A percentile compares a stretch with the other conserved stretches of the same genome.
phyloP scores from a whole-genome alignment of 2,888 invertebrate species.

The Cheiracanthium punctorium region DNA sequence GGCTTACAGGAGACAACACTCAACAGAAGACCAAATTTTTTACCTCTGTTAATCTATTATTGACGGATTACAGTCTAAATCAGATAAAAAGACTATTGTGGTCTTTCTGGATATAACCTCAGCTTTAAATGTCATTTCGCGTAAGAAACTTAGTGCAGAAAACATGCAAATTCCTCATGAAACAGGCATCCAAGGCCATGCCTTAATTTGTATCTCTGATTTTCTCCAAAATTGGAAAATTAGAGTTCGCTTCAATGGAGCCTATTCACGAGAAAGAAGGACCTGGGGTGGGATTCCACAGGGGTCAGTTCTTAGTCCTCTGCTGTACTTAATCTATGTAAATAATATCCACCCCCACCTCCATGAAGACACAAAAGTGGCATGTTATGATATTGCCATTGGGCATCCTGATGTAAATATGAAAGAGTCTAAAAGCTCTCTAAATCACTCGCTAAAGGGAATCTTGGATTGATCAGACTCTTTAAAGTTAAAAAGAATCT shows the following conservation, averaged over 20 bases:
- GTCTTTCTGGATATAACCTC: neutral
- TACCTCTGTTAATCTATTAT: neutral
- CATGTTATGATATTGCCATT: too few relatives aligned
- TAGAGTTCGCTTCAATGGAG: too few relatives aligned
- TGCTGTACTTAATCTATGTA: neutral
- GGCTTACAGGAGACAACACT: neutral
- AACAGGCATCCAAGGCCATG: neutral
- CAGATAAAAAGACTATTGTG: neutral
- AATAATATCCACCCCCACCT: neutral
- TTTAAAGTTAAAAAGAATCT: too few relatives aligned
- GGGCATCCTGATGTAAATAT: too few relatives aligned
- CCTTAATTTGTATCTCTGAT: neutral
- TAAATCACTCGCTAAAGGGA: too few relatives aligned
- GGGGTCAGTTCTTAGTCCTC: neutral
- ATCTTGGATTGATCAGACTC: too few relatives aligned
- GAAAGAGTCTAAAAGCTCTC: too few relatives aligned
- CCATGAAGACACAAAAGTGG: too few relatives aligned
- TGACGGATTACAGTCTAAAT: neutral
- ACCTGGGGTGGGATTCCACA: neutral
- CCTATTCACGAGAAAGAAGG: too few relatives aligned
- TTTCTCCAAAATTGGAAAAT: neutral
- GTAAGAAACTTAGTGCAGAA: too few relatives aligned
- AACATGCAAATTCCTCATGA: neutral
- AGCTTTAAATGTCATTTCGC: neutral
- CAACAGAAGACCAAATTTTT: conserved; percentile 15